Conservation (phyloP, 2,888 invertebrate genomes). For the Caenorhabditis becei region DNA sequence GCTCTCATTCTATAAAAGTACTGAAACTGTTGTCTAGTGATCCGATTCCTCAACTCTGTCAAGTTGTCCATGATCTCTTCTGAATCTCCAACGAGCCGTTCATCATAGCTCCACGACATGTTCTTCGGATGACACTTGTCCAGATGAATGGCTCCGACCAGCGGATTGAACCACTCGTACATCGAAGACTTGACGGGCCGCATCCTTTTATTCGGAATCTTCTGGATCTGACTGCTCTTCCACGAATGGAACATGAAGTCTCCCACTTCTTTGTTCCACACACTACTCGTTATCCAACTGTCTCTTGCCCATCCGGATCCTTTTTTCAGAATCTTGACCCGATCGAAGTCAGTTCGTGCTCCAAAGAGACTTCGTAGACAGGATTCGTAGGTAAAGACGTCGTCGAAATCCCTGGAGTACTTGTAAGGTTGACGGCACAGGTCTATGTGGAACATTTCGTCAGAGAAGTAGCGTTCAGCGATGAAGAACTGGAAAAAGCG, state of each 20-base stretch:
- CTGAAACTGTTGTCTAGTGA: conserved; percentile 44
- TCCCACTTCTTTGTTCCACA: conserved; percentile 60
- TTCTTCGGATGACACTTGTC: conserved; percentile 56
- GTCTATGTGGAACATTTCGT: conserved; percentile 43
- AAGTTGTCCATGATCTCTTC: conserved; percentile 41
- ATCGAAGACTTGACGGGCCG: conserved; percentile 33
- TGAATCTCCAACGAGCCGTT: conserved; percentile 38
- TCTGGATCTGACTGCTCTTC: conserved; percentile 54
- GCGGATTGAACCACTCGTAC: conserved; percentile 60
- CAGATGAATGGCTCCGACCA: conserved; percentile 52
- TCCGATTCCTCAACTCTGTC: conserved; percentile 33
- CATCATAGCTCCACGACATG: conserved; percentile 53
- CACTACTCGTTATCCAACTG: conserved; percentile 62
- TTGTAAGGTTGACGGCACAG: conserved; percentile 63
- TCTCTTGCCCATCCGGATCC: conserved; percentile 68
- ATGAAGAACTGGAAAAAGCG: conserved; percentile 57
- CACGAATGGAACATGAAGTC: conserved; percentile 70
- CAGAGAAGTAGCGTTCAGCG: conserved; percentile 52
- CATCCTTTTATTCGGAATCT: conserved; percentile 27
- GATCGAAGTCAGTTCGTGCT: conserved; percentile 56
- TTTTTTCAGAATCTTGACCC: conserved; percentile 61
- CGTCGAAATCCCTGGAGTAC: conserved; percentile 62
- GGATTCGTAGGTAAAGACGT: conserved; percentile 73
- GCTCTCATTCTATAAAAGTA: conserved; percentile 36
- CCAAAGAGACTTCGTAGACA: conserved; percentile 73